Base-by-base conservation (phyloP, 1,140 invertebrate species). In the Helicorthomorpha holstii region DNA sequence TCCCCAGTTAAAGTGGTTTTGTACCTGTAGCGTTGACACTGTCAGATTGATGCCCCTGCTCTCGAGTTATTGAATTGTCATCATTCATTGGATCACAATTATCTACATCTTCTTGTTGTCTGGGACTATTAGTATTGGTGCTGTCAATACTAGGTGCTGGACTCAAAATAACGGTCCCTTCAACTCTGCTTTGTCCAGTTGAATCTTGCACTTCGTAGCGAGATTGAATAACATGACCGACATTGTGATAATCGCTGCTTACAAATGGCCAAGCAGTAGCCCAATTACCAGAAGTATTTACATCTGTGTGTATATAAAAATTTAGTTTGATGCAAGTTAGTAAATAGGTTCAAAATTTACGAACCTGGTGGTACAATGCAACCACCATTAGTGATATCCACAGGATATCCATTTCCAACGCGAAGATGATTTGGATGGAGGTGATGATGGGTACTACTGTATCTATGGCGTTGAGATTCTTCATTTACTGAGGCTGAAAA, bases 81-180 rank as follows among this genome's bases (percentile, higher is more conserved):
- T n/a, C n/a, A n/a, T n/a, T n/a, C n/a, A n/a, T n/a, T n/a, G n/a
- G n/a, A n/a, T n/a, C n/a, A n/a, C 7, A 7, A 34, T 34, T 16
- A 34, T 34, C 29, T 16, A 34, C 38, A 7, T 16, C 29, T 7
- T 34, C 7, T 7, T 76, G 71, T 65, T 85, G 80, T 41, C 83
- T 82, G 4, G 85, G 85, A 2, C 57, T 58, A 54, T 83, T 85
- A 29, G 85, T 83, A 4, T 82, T 79, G 55, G 85, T 85, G 59
- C 85, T 89, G 62, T 89, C 85, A 3, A 88, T 74, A 3, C 85
- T 89, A 0, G 85, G 86, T 14, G 87, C 85, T 27, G 87, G 87
- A 61, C 85, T 90, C 50, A 90, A 69, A 1, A 86, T 90, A 1
- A 91, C 86, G 14, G 86, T 89, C 61, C 85, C 88, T 34, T 57